Base-by-base conservation (phyloP, 2,888 invertebrate species). In the Scaptomyza polygonia region DNA sequence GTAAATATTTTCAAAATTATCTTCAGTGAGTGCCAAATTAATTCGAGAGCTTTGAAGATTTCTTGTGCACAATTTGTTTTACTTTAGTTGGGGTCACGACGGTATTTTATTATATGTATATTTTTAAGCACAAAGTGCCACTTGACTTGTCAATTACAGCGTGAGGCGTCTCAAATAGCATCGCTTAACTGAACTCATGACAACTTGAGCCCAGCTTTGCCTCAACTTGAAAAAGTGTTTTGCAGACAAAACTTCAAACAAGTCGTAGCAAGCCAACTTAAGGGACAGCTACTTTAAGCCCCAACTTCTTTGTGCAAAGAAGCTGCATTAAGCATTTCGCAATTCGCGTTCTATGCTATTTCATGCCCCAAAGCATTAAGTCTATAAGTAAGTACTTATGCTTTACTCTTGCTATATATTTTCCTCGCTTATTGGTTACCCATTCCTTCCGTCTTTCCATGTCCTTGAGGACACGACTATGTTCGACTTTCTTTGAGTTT, bases 71-170 rank as follows among this genome's bases (percentile, higher is more conserved):
- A 3, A 5, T 4, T 25, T 25, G 0, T 5, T 25, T 25, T 48
- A 27, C 29, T 1, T 7, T 29, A 9, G 29, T 7, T n/a, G n/a
- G n/a, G n/a, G n/a, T n/a, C n/a, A n/a, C n/a, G n/a, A n/a, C n/a
- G n/a, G n/a, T 1, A 7, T 8, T 30, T 12, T 40, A 12, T 39
- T n/a, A 30, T 29, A 27, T 3, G 3, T 56, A 5, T 48, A 30
- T 45, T n/a, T 43, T 34, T 21, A 11, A 2, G 5, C 25, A 32
- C 7, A 29, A 6, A 34, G 44, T 59, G 44, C 47, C 56, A 47
- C 69, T 73, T 52, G 59, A 64, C 47, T 57, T 73, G 55, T 57
- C 69, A 72, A 72, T 72, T 72, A 58, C 52, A 58, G 54, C 42
- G 45, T 39, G 51, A 49, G 6, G 48, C 42, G 49, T 53, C 55